A percentile compares a stretch with the other conserved stretches of the same genome.
phyloP scores from a whole-genome alignment of 2,888 invertebrate species.

The Colletes collaris region DNA sequence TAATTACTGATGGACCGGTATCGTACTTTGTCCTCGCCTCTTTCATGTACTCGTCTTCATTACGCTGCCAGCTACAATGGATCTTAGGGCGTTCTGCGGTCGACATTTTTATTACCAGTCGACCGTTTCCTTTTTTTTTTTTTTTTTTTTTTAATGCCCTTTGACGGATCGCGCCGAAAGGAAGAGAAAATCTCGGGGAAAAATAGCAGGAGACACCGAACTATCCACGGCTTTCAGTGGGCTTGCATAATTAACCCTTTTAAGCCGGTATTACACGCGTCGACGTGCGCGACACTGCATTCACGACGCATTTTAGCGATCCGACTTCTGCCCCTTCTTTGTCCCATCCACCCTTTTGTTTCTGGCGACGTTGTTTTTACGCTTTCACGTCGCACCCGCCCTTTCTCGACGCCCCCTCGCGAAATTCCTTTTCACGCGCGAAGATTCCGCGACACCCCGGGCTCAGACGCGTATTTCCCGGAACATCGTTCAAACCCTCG shows the following conservation, averaged over 20 bases:
- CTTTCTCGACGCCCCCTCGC: constrained; percentile 28
- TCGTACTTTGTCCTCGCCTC: constrained; percentile 18
- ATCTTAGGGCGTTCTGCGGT: constrained; percentile 32
- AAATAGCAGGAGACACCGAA: constrained; percentile 40
- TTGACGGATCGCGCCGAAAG: constrained; percentile 32
- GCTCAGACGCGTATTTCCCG: background rate
- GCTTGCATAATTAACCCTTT: constrained; percentile 60
- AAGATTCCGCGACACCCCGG: constrained; percentile 5
- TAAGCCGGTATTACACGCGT: constrained; percentile 49
- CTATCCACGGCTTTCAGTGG: constrained; percentile 51
- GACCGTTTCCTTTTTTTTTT: constrained; percentile 27
- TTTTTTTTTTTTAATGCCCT: constrained; percentile 28
- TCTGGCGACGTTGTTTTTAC: constrained; percentile 21
- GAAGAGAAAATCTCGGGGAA: constrained; percentile 23
- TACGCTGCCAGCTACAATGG: constrained; percentile 22
- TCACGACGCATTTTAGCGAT: constrained; percentile 43
- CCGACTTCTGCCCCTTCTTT: constrained; percentile 25
- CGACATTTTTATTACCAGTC: constrained; percentile 55
- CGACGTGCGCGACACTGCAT: constrained; percentile 38
- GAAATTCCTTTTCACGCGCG: constrained; percentile 34
- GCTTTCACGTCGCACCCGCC: constrained; percentile 22
- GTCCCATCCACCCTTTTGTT: constrained; percentile 32
- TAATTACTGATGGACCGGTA: background rate
- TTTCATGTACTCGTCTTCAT: constrained; percentile 39
- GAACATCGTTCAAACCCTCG: background rate